Evolutionary conservation across 2,888 invertebrate genomes (phyloP).

Genomic region (Caenorhabditis japonica): DNA sequence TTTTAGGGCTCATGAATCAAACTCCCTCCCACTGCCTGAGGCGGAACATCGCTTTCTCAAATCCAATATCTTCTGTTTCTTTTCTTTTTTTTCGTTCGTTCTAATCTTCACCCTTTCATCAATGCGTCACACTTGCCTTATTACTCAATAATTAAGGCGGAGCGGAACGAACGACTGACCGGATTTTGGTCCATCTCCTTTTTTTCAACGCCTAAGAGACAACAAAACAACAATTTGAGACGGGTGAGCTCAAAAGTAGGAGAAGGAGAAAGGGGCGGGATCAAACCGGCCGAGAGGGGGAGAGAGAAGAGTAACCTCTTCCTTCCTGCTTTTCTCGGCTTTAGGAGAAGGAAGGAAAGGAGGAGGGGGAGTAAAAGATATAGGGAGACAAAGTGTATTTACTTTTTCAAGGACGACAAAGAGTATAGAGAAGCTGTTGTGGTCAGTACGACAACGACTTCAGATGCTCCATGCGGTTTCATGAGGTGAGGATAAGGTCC

Average conservation of each 20-base stretch:
- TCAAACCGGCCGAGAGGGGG: slow-evolving; percentile 6
- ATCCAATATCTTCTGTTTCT: slow-evolving; percentile 8
- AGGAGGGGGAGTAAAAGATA: slow-evolving; percentile 3
- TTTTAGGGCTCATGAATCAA: slow-evolving; percentile 10
- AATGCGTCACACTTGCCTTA: background rate
- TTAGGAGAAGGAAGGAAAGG: background rate
- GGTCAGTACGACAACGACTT: slow-evolving; percentile 5
- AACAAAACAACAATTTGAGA: slow-evolving; percentile 21
- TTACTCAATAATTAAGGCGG: background rate
- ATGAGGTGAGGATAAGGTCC: slow-evolving; percentile 33
- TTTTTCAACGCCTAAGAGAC: background rate
- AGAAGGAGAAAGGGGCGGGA: slow-evolving; percentile 1
- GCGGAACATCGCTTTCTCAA: slow-evolving; percentile 19
- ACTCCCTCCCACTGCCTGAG: background rate
- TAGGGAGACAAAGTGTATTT: slow-evolving; percentile 48
- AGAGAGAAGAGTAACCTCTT: slow-evolving; percentile 51
- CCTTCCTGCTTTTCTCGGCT: slow-evolving; percentile 34
- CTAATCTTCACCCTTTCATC: background rate
- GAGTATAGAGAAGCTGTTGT: background rate
- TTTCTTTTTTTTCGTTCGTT: slow-evolving; percentile 13
- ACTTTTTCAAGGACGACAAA: slow-evolving; percentile 20
- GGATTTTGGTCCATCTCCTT: slow-evolving; percentile 1
- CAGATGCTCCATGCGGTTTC: slow-evolving; percentile 49
- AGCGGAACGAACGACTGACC: background rate
- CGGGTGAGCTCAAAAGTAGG: slow-evolving; percentile 1